A percentile compares a stretch with the other conserved stretches of the same genome.
These are phyloP conservation scores for Frankliniella intonsa DNA, from an alignment of 2,888 invertebrate genomes.

Conservation along the genomic window DNA sequence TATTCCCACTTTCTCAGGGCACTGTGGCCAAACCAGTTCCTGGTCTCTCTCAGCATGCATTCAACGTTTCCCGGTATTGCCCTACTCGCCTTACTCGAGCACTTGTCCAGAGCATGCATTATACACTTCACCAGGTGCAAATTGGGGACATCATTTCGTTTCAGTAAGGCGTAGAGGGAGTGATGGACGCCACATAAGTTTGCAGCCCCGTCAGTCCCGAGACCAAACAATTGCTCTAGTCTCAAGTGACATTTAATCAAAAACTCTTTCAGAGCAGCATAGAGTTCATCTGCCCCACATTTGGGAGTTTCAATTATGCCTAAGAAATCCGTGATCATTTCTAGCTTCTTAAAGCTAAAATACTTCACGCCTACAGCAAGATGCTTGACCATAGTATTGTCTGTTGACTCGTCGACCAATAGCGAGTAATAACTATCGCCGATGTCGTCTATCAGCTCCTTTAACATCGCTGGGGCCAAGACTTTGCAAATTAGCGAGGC, in stretches of 20 bases:
- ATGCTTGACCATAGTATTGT: constrained; percentile 36
- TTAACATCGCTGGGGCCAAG: constrained; percentile 34
- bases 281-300: not conserved
- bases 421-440: constrained; percentile 31
- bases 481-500: constrained; percentile 34
- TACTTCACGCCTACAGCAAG: constrained; percentile 28
- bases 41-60: constrained; percentile 18
- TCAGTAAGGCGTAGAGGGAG: constrained; percentile 36
- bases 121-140: not conserved
- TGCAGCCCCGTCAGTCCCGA: constrained; percentile 39
- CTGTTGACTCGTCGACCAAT: constrained; percentile 38
- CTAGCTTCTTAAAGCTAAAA: not conserved
- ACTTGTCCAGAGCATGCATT: not conserved
- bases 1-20: constrained; percentile 36
- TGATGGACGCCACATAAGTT: constrained; percentile 38
- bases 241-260: constrained; percentile 29
- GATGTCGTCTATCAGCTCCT: constrained; percentile 34
- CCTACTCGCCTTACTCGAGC: not conserved
- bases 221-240: constrained; percentile 36
- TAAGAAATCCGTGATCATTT: not conserved
- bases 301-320: not conserved
- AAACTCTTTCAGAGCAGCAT: not conserved
- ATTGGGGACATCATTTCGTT: not conserved
- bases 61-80: not conserved
- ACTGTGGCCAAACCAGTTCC: constrained; percentile 38